A percentile compares a stretch with the other conserved stretches of the same genome.
Evolutionary conservation across 2,888 invertebrate species (phyloP).

Genomic region (Rhopalosiphum nymphaeae): DNA sequence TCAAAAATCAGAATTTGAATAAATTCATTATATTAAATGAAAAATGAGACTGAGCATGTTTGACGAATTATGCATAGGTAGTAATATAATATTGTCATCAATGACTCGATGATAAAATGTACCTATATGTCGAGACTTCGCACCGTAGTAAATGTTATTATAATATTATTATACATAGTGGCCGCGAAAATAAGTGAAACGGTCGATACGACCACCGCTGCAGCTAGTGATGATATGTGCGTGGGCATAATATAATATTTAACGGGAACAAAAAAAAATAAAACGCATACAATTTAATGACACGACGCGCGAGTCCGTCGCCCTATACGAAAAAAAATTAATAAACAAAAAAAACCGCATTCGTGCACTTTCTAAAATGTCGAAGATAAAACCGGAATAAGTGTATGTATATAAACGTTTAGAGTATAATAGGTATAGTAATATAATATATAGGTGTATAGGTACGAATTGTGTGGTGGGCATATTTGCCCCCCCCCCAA

Average conservation of each 20-base stretch:
- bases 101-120: not conserved
- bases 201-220: not conserved
- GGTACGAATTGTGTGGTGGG: not conserved
- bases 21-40: too few relatives aligned
- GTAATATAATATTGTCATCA: not conserved
- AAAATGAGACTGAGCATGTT: too few relatives aligned
- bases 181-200: not conserved
- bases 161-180: not conserved
- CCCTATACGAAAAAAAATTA: not conserved
- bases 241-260: constrained; percentile 4
- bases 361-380: constrained; percentile 13
- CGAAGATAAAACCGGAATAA: constrained; percentile 17
- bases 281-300: not conserved
- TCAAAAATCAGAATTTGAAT: too few relatives aligned
- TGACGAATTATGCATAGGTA: too few relatives aligned
- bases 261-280: not conserved
- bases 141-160: too few relatives aligned
- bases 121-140: too few relatives aligned
- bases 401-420: not conserved
- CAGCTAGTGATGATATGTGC: not conserved
- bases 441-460: not conserved
- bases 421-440: not conserved
- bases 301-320: not conserved
- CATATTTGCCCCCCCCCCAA: not conserved
- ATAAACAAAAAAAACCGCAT: constrained; percentile 1